A percentile compares a stretch with the other conserved stretches of the same genome.
These are phyloP conservation scores for Hemibagrus wyckioides DNA, from an alignment of 2,113 vertebrate species.

Conservation along the genomic window DNA sequence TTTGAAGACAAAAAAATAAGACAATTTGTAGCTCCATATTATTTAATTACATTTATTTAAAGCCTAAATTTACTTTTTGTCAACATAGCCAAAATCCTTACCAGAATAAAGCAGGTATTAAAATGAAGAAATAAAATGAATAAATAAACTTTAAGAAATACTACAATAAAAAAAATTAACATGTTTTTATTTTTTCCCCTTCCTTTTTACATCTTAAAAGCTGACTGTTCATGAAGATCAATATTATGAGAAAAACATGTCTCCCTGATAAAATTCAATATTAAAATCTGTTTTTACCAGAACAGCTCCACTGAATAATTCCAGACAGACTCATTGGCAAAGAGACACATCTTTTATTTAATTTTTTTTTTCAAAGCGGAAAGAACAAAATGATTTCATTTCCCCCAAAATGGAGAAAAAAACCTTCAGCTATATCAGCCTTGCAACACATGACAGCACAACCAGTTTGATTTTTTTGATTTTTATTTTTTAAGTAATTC, in stretches of 20 bases:
- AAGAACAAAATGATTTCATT: conserved; percentile 70
- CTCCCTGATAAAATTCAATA: background rate
- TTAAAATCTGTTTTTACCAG: background rate
- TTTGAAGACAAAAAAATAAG: background rate
- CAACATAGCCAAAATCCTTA: background rate
- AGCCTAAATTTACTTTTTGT: background rate
- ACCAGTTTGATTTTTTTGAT: conserved; percentile 54
- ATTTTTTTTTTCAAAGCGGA: conserved; percentile 75
- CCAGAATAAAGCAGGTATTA: background rate
- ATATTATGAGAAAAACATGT: background rate
- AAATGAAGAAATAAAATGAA: background rate
- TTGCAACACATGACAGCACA: conserved; percentile 56
- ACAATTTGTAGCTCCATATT: background rate
- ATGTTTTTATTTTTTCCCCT: too few relatives aligned
- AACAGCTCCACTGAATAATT: conserved; percentile 18
- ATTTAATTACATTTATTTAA: background rate
- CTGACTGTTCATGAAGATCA: background rate
- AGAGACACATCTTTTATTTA: conserved; percentile 60
- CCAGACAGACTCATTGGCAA: conserved; percentile 50
- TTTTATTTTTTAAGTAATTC: conserved; percentile 45
- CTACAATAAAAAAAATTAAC: too few relatives aligned
- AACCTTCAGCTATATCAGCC: conserved; percentile 57
- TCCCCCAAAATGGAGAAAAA: conserved; percentile 60
- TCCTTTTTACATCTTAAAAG: background rate
- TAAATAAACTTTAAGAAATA: too few relatives aligned